A percentile compares a stretch with the other conserved stretches of the same genome.
phyloP scores from a whole-genome alignment of 2,888 invertebrate genomes.

The Scaptomyza flava region DNA sequence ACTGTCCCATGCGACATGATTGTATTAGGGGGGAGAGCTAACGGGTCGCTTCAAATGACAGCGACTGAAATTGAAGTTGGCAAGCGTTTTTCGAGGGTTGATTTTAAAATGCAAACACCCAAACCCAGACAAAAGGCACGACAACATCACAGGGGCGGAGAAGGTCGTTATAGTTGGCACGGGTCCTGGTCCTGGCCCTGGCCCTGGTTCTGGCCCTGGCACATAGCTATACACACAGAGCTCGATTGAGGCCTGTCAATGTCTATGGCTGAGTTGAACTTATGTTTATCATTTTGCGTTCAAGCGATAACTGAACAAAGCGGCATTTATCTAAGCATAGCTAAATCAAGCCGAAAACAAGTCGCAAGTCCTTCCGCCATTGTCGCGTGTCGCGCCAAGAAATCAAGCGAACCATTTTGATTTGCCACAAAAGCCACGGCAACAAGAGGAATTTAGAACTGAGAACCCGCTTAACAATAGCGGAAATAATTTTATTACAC shows the following conservation, averaged over 20 bases:
- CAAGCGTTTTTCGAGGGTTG: slow-evolving; percentile 74
- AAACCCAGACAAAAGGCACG: slow-evolving; percentile 29
- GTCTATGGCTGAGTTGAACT: slow-evolving; percentile 52
- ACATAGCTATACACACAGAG: slow-evolving; percentile 65
- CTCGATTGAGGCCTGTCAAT: slow-evolving; percentile 36
- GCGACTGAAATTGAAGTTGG: slow-evolving; percentile 75
- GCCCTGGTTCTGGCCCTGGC: slow-evolving; percentile 37
- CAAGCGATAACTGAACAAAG: slow-evolving; percentile 62
- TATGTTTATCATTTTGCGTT: slow-evolving; percentile 57
- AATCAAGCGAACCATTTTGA: slow-evolving; percentile 53
- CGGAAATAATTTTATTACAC: slow-evolving; percentile 74
- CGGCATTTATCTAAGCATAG: slow-evolving; percentile 64
- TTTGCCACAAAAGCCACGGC: slow-evolving; percentile 43
- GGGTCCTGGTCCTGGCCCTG: slow-evolving; percentile 42
- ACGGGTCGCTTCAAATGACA: slow-evolving; percentile 65
- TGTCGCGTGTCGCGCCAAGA: slow-evolving; percentile 55
- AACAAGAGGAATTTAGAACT: slow-evolving; percentile 8
- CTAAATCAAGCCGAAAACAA: slow-evolving; percentile 62
- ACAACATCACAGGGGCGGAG: not conserved
- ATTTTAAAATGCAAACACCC: slow-evolving; percentile 75
- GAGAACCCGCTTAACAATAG: slow-evolving; percentile 57
- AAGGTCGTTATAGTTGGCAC: slow-evolving; percentile 49
- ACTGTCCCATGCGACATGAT: slow-evolving; percentile 24
- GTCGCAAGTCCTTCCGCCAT: slow-evolving; percentile 37
- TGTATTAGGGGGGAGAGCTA: slow-evolving; percentile 9